Base-by-base conservation (phyloP, 2,797 vertebrate genomes). In the Periophthalmus magnuspinnatus region DNA sequence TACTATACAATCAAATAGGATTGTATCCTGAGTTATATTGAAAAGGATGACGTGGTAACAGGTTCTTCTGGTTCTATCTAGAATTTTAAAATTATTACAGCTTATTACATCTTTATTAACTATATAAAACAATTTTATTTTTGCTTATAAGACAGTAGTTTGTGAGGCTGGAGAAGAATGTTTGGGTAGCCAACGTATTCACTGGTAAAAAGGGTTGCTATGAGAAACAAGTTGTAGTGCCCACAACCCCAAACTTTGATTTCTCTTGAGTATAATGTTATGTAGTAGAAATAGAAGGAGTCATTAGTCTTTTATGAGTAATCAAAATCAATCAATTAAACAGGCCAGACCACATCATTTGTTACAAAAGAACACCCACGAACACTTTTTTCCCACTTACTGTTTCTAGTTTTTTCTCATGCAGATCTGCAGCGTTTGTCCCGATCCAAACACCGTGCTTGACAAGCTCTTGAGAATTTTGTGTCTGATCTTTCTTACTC, bases 331-430 rank as follows among this genome's bases (percentile, higher is more conserved):
- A 14, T 5, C 41, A 45, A 5, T 45, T 19, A 52, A 52, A n/a
- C 17, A 19, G 19, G n/a, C 19, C 5, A 17, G n/a, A 52, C 48
- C 16, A 52, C 48, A 52, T 45, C 2, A 52, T 19, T 19, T 52
- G 19, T n/a, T 52, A n/a, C 48, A 52, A n/a, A n/a, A 52, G 16
- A 45, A 45, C 41, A 45, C 14, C 5, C 41, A 45, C 48, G 1
- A n/a, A 50, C 16, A 28, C 11, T 5, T 11, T 65, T 33, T n/a
- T 52, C 47, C 5, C 28, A 62, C 60, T 86, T 71, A 94, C 90
- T 93, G 91, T 81, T 58, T 77, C 41, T 65, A 95, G 28, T 76
- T 92, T 95, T 22, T 32, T 83, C 75, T 94, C 89, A 16, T 89
- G 88, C 5, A 34, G 5, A 57, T 76, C 24, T 13, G 81, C 89